Conservation (phyloP, 1,140 invertebrate genomes). For the Papilio xuthus region DNA sequence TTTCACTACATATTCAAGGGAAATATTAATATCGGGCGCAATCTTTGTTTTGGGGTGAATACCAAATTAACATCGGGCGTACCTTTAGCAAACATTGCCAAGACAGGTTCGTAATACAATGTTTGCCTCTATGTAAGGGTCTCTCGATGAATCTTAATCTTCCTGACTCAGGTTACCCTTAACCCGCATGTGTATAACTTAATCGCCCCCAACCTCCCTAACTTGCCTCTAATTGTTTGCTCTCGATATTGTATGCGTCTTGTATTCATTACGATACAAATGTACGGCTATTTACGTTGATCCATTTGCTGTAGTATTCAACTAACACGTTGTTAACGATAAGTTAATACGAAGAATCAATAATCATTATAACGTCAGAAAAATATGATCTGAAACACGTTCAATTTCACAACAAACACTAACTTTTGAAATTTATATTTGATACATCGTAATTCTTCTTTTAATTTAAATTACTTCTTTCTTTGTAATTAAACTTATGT, state of each 20-base stretch:
- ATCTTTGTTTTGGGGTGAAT: conserved; percentile 68
- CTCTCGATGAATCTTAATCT: conserved; percentile 80
- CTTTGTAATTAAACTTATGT: conserved; percentile 4
- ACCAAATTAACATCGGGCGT: conserved; percentile 77
- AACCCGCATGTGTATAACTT: conserved; percentile 80
- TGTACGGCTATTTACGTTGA: neutral
- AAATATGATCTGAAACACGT: too few relatives aligned
- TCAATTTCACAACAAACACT: too few relatives aligned
- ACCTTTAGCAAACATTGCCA: conserved; percentile 76
- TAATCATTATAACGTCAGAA: too few relatives aligned
- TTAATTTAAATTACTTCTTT: too few relatives aligned
- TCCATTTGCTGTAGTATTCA: neutral
- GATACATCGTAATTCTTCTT: too few relatives aligned
- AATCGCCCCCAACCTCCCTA: conserved; percentile 70
- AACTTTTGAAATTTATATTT: too few relatives aligned
- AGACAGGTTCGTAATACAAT: conserved; percentile 78
- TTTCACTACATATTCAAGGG: conserved; percentile 47
- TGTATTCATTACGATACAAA: conserved; percentile 37
- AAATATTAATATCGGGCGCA: conserved; percentile 76
- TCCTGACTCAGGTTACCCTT: conserved; percentile 78
- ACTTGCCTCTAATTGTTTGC: conserved; percentile 79
- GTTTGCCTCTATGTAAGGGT: conserved; percentile 78
- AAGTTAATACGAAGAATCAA: neutral
- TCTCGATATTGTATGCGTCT: conserved; percentile 75
- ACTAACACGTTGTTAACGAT: neutral